Evolutionary conservation across 2,113 vertebrate genomes (phyloP), one percentile per base, ranked within the genome.

Genomic region (Siphamia tubifer): DNA sequence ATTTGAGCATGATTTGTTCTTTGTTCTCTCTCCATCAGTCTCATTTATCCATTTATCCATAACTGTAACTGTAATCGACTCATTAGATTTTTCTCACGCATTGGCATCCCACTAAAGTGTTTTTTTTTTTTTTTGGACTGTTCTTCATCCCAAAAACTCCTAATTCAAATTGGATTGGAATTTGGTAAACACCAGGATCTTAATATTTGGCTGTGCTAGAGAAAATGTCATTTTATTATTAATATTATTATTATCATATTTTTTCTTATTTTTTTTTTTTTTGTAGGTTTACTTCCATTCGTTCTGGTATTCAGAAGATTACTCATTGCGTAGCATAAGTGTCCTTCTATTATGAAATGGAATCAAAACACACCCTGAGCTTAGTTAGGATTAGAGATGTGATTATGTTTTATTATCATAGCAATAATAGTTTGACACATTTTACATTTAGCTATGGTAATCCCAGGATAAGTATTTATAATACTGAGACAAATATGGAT

Each of bases 381-480:
- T 82, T 82, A 82, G 74, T 84, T 71, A 82, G 82, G 79, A 86
- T 82, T 83, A 81, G 43, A 40, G 38, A 13, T 62, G 73, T 60
- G 58, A 83, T 85, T 81, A 74, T 76, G 64, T 82, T 84, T 84
- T 70, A 77, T 72, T 83, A 49, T 84, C 39, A 71, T 34, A 21
- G 68, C 54, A 81, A 60, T 74, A 81, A 83, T 81, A 53, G 63
- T 56, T 54, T 80, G 68, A 83, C 84, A 81, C 70, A 79, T 85
- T 85, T 82, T 79, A 83, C 76, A 72, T 84, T 82, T 71, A 85
- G 63, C 55, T 54, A 25, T 60, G 20, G 75, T 84, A 87, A 88
- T 88, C 80, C 54, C 1, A 39, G 57, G 77, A 71, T 80, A 70
- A 80, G 74, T 71, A 70, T 81, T 83, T 77, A 64, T 55, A 70